Base-by-base conservation (phyloP, 2,888 invertebrate species). In the Actias luna region DNA sequence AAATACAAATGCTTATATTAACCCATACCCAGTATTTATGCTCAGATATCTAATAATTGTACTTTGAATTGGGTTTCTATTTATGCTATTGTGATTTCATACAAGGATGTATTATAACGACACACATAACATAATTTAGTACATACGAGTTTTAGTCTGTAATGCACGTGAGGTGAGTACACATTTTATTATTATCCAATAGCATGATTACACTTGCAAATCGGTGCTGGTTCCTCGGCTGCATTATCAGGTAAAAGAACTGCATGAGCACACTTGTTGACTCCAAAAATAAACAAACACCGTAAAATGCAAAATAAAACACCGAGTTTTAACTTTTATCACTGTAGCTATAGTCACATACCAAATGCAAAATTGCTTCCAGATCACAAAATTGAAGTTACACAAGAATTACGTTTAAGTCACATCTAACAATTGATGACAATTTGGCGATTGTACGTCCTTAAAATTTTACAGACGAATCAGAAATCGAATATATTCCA, bases 401-500 rank as follows among this genome's bases (percentile, higher is more conserved):
- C 89, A 91, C 87, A 74, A 79, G 76, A 73, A 66, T 74, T 89
- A 89, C 90, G 83, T 83, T 84, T 86, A 79, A 76, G 73, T 82
- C 84, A 89, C 86, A 82, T 67, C 76, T 91, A 89, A 90, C 82
- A 76, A 76, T 59, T 63, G 22, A 66, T 67, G 77, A 73, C 76
- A 72, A 77, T 69, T 67, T 75, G 70, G 72, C 69, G 76, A 82
- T 76, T 84, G 82, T 88, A 79, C 69, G 68, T 75, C 80, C 85
- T 62, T 89, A 79, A 84, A 82, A 83, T 88, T 94, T 93, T 94
- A 90, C 95, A 96, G 96, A 96, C 93, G 94, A 95, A 81, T 92
- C 95, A 77, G 95, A 95, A 91, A 95, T 96, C 83, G 96, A 97
- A 93, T 97, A 96, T 87, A 95, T 96, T 87, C 96, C 96, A 79